phyloP scores from a whole-genome alignment of 2,113 vertebrate genomes.

The Gulo gulo region DNA sequence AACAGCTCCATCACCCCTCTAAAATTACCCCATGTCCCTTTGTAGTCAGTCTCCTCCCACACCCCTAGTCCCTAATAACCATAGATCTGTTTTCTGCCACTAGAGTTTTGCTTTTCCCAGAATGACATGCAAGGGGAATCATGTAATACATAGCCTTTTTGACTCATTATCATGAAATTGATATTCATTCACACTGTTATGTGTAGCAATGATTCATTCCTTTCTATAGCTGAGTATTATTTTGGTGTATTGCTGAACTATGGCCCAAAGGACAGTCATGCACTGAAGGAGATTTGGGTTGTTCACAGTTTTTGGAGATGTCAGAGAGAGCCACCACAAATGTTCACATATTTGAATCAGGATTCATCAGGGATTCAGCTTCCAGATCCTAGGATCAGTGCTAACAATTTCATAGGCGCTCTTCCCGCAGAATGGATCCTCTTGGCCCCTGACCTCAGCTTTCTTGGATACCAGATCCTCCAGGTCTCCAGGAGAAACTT shows the following conservation, averaged over 20 bases:
- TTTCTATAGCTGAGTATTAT: background rate
- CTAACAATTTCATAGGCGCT: background rate
- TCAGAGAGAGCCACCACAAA: background rate
- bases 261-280: background rate
- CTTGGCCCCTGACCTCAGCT: background rate
- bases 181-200: background rate
- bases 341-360: background rate
- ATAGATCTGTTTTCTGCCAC: background rate
- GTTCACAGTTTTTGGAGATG: background rate
- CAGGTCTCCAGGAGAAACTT: background rate
- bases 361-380: background rate
- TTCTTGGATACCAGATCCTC: background rate
- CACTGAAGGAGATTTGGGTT: background rate
- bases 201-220: background rate
- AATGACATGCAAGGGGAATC: background rate
- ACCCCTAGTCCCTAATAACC: background rate
- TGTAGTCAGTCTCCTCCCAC: background rate
- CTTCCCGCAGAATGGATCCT: background rate
- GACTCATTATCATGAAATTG: background rate
- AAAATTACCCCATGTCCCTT: background rate
- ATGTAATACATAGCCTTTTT: background rate
- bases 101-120: background rate
- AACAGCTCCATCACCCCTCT: background rate
- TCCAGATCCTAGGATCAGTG: background rate
- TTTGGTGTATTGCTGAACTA: background rate